Conservation (phyloP, 1,140 invertebrate species). For the Lithobius niger region DNA sequence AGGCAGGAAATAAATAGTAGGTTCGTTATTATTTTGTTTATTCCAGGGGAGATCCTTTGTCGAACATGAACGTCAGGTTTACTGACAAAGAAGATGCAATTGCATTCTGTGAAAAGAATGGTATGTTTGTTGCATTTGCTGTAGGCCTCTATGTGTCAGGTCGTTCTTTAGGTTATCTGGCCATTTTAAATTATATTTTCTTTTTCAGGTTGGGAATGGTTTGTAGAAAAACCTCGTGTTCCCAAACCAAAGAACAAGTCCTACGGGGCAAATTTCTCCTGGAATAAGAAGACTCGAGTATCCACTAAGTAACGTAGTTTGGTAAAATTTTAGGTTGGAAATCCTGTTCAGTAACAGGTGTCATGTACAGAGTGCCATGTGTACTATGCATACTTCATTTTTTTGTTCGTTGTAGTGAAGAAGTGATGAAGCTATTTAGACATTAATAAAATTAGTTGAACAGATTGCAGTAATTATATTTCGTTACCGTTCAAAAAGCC, state of each 20-base stretch:
- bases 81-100: conserved; percentile 70
- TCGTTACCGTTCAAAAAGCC: too few relatives aligned
- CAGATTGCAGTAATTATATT: too few relatives aligned
- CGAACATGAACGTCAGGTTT: conserved; percentile 80
- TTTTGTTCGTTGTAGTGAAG: too few relatives aligned
- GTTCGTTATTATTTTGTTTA: conserved; percentile 22
- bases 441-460: too few relatives aligned
- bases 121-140: conserved; percentile 27
- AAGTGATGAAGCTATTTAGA: too few relatives aligned
- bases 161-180: neutral
- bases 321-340: too few relatives aligned
- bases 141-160: neutral
- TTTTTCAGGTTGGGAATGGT: conserved; percentile 58
- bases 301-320: conserved; percentile 95
- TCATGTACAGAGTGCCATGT: too few relatives aligned
- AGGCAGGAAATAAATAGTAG: conserved; percentile 5
- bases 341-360: too few relatives aligned
- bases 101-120: conserved; percentile 86
- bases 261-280: conserved; percentile 89
- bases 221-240: conserved; percentile 52
- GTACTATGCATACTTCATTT: too few relatives aligned
- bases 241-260: conserved; percentile 66
- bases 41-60: conserved; percentile 81
- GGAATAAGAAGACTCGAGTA: conserved; percentile 86
- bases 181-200: conserved; percentile 8